Evolutionary conservation across 2,113 vertebrate species (phyloP), one percentile per base, ranked within the genome.

Genomic region (Amphiprion ocellaris): DNA sequence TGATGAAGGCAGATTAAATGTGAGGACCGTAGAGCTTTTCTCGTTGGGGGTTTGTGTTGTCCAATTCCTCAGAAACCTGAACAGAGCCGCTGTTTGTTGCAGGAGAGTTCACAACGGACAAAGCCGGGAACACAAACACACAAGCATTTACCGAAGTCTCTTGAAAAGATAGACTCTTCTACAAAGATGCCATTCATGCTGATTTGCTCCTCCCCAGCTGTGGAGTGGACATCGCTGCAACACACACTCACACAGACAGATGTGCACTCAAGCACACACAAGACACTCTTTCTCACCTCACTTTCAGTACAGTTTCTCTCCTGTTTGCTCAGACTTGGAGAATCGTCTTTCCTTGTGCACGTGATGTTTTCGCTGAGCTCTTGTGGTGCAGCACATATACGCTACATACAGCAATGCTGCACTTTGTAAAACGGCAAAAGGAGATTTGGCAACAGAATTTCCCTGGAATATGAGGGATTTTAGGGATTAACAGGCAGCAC

Each of bases 151-250:
- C 54, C 47, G 79, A 77, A 87, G 84, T 89, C 87, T 89, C 83
- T 84, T 78, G 79, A 89, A 81, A 81, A 87, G 84, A 90, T 84
- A 61, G 73, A 87, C 79, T 64, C 62, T 6, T 66, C 74, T 37
- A 93, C 89, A 93, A 91, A 90, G 91, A 87, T 81, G 77, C 82
- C 85, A 84, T 94, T 93, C 84, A 90, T 75, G 65, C 15, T 3
- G 81, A 73, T 62, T 28, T 41, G 65, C 83, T 82, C 71, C 84
- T 82, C 77, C 74, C 82, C 87, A 83, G 83, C 79, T 74, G 90
- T 81, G 83, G 53, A 86, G 58, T 28, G 24, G 53, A 79, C 74
- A 69, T 82, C 60, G 41, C 58, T 33, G 24, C 53, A 49, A 37
- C 62, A 62, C 73, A 46, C 66, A 53, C 69, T 65, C 62, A 53